Conservation (phyloP, 2,888 invertebrate genomes). For the Amphipyra tragopoginis region DNA sequence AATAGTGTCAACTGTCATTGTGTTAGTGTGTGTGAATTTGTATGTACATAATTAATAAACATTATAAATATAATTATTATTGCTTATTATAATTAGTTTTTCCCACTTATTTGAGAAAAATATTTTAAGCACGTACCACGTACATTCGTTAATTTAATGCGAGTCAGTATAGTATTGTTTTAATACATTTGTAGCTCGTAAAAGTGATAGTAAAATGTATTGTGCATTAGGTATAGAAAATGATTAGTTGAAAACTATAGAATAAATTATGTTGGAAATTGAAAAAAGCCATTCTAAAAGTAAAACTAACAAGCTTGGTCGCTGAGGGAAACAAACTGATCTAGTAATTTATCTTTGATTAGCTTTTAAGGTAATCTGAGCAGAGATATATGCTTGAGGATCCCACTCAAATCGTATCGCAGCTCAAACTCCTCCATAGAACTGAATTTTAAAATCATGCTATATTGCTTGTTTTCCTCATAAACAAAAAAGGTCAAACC, state of each 20-base stretch:
- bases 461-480: slow-evolving; percentile 47
- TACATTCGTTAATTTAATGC: slow-evolving; percentile 39
- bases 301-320: slow-evolving; percentile 75
- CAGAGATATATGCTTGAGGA: neutral
- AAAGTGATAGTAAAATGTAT: slow-evolving; percentile 45
- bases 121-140: slow-evolving; percentile 40
- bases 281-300: slow-evolving; percentile 78
- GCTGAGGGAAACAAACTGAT: slow-evolving; percentile 59
- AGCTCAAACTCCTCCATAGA: neutral
- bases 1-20: slow-evolving; percentile 31
- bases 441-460: neutral
- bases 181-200: slow-evolving; percentile 41
- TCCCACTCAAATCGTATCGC: neutral
- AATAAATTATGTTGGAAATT: slow-evolving; percentile 64
- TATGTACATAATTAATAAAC: slow-evolving; percentile 44
- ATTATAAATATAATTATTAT: slow-evolving; percentile 42
- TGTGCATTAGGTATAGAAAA: slow-evolving; percentile 57
- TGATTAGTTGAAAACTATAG: slow-evolving; percentile 74
- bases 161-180: slow-evolving; percentile 45
- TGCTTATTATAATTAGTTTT: slow-evolving; percentile 56
- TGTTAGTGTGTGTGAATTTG: slow-evolving; percentile 49
- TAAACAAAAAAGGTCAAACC: slow-evolving; percentile 69
- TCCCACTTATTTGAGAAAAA: slow-evolving; percentile 46
- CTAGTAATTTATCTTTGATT: neutral
- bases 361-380: neutral